Conservation (phyloP, 2,113 vertebrate species). For the Zapus hudsonius region DNA sequence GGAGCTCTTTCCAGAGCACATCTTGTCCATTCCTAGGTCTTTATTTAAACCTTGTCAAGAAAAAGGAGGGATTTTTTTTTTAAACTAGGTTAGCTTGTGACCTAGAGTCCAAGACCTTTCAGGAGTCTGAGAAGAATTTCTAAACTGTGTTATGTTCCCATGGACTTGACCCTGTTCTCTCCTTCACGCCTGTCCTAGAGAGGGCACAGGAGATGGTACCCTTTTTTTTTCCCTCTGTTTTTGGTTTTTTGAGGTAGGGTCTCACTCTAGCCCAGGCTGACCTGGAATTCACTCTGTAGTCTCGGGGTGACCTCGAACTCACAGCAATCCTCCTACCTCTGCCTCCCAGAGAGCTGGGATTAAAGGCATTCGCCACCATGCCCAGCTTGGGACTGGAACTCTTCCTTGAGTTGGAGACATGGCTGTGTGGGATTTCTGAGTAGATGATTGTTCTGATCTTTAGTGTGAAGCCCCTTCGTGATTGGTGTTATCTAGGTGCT, state of each 20-base stretch:
- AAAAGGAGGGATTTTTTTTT: neutral
- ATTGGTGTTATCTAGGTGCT: constrained; percentile 18
- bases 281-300: too few species aligned
- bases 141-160: constrained; percentile 24
- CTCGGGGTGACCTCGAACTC: too few species aligned
- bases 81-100: constrained; percentile 30
- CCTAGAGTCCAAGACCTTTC: constrained; percentile 30
- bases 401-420: constrained; percentile 11
- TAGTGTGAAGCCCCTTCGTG: neutral
- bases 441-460: neutral
- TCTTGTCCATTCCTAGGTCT: constrained; percentile 43
- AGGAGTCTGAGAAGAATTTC: constrained; percentile 54
- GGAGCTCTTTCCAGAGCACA: constrained; percentile 26
- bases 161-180: constrained; percentile 44
- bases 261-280: too few species aligned
- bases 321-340: too few species aligned
- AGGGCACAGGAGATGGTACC: too few species aligned
- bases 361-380: too few species aligned
- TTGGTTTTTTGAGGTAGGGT: too few species aligned
- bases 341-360: neutral
- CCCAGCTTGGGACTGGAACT: neutral
- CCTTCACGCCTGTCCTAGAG: constrained; percentile 2
- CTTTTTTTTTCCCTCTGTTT: too few species aligned
- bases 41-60: too few species aligned
- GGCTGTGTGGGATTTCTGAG: neutral